Evolutionary conservation across 2,888 invertebrate species (phyloP), one percentile per base, ranked within the genome.

Genomic region (Subacronicta megacephala): DNA sequence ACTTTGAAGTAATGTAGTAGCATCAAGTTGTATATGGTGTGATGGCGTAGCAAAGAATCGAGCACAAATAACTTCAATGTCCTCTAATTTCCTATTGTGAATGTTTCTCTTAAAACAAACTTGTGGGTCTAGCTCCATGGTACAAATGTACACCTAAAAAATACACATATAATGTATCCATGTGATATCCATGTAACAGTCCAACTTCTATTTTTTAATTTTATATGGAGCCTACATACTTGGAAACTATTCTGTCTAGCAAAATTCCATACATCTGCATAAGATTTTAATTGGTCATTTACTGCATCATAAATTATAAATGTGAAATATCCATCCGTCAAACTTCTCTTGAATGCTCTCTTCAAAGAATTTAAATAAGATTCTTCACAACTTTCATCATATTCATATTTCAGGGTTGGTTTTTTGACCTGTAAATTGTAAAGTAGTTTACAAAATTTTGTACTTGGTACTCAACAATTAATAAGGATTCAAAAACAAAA

Each of bases 251-350:
- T 96, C 72, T 96, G 96, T 84, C 97, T 97, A 1, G 98, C 97
- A 87, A 96, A 97, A 82, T 96, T 97, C 96, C 97, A 97, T 95
- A 99, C 96, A 82, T 98, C 98, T 55, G 97, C 97, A 83, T 98
- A 98, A 78, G 97, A 95, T 65, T 95, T 95, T 15, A 97, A 94
- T 81, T 96, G 96, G 63, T 97, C 97, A 88, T 99, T 98, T 35
- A 98, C 96, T 79, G 98, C 97, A 89, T 99, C 99, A 38, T 98
- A 96, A 83, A 99, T 98, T 73, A 99, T 96, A 86, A 99, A 98
- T 57, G 97, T 96, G 89, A 98, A 99, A 85, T 97, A 98, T 58
- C 98, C 97, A 89, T 99, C 98, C 7, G 97, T 97, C 3, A 99
- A 94, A 20, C 97, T 98, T 90, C 98, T 98, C 85, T 97, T 98